Evolutionary conservation across 2,797 vertebrate genomes (phyloP), one percentile per base, ranked within the genome.

Genomic region (Poecilia wingei): DNA sequence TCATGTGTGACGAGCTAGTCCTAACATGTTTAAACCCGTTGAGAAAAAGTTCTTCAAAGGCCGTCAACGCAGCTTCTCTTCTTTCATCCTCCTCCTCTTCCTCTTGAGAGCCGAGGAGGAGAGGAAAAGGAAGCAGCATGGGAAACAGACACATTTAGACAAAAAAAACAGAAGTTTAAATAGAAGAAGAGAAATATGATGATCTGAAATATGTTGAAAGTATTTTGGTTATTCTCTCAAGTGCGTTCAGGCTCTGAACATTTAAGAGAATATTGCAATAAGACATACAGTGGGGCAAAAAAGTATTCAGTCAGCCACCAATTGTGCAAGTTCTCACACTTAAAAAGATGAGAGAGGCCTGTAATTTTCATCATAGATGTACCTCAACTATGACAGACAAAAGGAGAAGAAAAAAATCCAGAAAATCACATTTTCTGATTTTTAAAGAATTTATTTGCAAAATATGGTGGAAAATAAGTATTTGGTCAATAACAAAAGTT

Each of bases 41-140:
- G 85, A 90, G 87, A 84, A 83, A 25, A 88, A 89, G 72, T 86
- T 89, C 85, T 86, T 91, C 84, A 92, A 89, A 91, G 86, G 64
- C 77, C 77, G 85, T 88, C 87, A 91, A 69, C 76, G 16, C 77
- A 70, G 74, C 78, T 84, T 68, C 68, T 84, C 78, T 84, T 53
- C 28, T 78, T 76, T 81, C 87, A 43, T 86, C 85, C 82, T 88
- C 82, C 78, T 88, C 80, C 76, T 59, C 82, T 84, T 28, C 73
- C 80, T 80, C 79, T 73, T 6, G 10, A 76, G 70, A 77, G 81
- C 79, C 61, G 59, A 76, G 74, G 84, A 69, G 78, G 74, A 75
- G 78, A 83, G 72, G 71, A 72, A 86, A 78, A 86, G 76, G 74
- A 76, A 59, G 72, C 39, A 79, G 45, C 64, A 55, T 74, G 55